Percentiles rank a stretch among this genome's conserved stretches.
These are phyloP conservation scores for Pollenia griseotomentosa DNA, from an alignment of 2,888 invertebrate species.

Conservation along the genomic window DNA sequence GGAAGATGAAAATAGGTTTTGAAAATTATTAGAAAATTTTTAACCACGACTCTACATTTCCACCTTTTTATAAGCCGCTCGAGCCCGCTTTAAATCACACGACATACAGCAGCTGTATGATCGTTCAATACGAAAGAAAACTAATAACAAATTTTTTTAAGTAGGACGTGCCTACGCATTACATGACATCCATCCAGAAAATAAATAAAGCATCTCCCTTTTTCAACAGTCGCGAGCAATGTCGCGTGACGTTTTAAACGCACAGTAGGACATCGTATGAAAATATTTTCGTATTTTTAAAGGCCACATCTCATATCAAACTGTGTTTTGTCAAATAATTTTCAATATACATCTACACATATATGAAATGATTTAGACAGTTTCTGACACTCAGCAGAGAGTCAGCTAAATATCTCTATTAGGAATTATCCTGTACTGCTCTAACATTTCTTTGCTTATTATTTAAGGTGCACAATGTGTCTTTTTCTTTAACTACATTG, in stretches of 20 bases:
- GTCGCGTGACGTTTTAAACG: constrained; percentile 65
- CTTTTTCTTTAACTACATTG: constrained; percentile 18
- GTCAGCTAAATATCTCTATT: constrained; percentile 35
- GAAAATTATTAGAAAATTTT: no score
- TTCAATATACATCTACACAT: background rate
- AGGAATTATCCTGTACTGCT: background rate
- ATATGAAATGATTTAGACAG: constrained; percentile 46
- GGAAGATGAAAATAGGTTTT: no score
- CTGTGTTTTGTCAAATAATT: constrained; percentile 45
- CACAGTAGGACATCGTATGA: constrained; percentile 66
- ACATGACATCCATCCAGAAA: constrained; percentile 26
- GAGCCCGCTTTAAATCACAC: no score
- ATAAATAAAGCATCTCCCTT: constrained; percentile 71
- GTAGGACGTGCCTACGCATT: constrained; percentile 29
- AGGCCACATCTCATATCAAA: constrained; percentile 43
- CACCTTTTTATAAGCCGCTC: no score
- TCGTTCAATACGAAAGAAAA: background rate
- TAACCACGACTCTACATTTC: no score
- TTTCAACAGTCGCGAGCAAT: constrained; percentile 79
- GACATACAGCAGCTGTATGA: background rate
- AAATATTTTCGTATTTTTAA: constrained; percentile 31
- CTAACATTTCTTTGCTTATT: background rate
- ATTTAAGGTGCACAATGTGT: background rate
- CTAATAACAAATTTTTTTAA: background rate
- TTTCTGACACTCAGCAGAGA: constrained; percentile 20